Evolutionary conservation across 2,113 vertebrate genomes (phyloP).

Genomic region (Strix uralensis): DNA sequence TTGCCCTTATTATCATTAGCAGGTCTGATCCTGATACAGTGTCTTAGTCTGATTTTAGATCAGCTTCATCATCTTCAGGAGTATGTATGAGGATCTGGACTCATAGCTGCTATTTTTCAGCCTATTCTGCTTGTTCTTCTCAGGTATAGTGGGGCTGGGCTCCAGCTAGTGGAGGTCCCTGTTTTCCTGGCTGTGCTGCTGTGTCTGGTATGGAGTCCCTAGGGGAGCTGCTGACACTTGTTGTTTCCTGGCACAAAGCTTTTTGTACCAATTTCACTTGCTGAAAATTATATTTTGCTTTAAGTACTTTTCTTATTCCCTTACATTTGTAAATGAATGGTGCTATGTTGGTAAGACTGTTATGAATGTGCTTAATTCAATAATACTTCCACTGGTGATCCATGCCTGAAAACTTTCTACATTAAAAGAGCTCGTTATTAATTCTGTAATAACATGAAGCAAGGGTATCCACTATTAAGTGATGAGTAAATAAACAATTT

Average conservation of each 20-base stretch:
- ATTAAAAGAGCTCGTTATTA: not conserved
- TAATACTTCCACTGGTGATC: not conserved
- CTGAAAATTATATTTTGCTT: not conserved
- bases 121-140: not conserved
- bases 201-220: not conserved
- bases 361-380: not conserved
- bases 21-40: rapidly evolving
- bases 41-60: rapidly evolving
- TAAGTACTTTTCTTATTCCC: not conserved
- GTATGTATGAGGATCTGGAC: rapidly evolving
- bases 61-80: rapidly evolving
- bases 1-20: rapidly evolving
- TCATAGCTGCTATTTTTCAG: rapidly evolving
- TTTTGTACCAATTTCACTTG: not conserved
- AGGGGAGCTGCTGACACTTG: rapidly evolving
- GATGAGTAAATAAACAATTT: not conserved
- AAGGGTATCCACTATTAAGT: not conserved
- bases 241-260: not conserved
- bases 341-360: not conserved
- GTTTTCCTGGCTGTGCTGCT: not conserved
- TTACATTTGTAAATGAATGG: rapidly evolving
- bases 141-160: not conserved
- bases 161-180: not conserved
- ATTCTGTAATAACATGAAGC: not conserved
- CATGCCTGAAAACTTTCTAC: not conserved